Percentiles rank a stretch among this genome's conserved stretches.
Conservation (phyloP, 2,797 vertebrate genomes). For the Enteromius viviparus region DNA sequence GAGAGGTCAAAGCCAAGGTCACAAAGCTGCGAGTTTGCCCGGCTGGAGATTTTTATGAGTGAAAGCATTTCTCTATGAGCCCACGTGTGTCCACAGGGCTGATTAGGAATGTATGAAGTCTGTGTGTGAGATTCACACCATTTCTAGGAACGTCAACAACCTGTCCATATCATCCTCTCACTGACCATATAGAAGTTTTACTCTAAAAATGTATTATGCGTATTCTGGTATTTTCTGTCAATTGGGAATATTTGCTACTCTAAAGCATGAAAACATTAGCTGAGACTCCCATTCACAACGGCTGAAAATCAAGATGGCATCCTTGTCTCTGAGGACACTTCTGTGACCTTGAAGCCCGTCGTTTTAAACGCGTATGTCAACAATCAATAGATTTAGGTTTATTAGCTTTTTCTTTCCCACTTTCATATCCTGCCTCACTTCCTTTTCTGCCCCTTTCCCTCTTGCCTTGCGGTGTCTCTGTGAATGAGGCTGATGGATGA, state of each 20-base stretch:
- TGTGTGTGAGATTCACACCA: slow-evolving; percentile 5
- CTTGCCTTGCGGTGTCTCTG: slow-evolving; percentile 58
- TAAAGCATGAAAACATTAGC: not conserved
- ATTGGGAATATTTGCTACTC: not conserved
- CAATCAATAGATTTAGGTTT: slow-evolving; percentile 50
- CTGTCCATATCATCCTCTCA: not conserved
- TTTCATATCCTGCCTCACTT: slow-evolving; percentile 26
- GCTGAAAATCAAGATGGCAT: slow-evolving; percentile 27
- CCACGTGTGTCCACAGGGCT: not conserved
- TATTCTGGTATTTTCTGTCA: not conserved
- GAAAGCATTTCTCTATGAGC: slow-evolving; percentile 11
- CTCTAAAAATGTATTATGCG: not conserved
- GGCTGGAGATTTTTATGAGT: slow-evolving; percentile 6
- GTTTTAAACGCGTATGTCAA: slow-evolving; percentile 37
- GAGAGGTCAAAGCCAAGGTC: slow-evolving; percentile 37
- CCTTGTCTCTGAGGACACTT: slow-evolving; percentile 24
- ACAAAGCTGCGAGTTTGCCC: not conserved
- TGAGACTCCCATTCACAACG: slow-evolving; percentile 8
- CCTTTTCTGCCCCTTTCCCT: slow-evolving; percentile 9
- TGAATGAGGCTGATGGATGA: slow-evolving; percentile 71
- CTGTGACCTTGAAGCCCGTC: slow-evolving; percentile 41
- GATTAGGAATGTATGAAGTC: slow-evolving; percentile 14
- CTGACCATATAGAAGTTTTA: not conserved
- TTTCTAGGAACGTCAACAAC: not conserved
- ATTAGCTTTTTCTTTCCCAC: slow-evolving; percentile 25